These are phyloP conservation scores for Platysteira castanea DNA, from an alignment of 2,113 vertebrate genomes.

Conservation along the genomic window DNA sequence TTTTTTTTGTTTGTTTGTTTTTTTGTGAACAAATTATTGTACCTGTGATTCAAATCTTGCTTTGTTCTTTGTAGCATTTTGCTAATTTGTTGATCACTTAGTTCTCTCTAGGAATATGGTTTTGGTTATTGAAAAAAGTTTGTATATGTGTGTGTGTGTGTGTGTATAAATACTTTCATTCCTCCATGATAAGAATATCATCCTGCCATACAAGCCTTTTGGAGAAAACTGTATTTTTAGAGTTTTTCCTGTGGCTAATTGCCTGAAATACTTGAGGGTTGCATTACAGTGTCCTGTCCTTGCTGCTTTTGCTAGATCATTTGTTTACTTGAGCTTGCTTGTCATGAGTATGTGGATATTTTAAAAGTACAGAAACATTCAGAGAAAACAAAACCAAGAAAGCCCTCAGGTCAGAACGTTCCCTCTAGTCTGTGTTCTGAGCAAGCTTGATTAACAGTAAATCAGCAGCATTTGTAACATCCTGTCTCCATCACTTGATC, in stretches of 20 bases:
- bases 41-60: neutral
- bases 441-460: neutral
- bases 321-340: neutral
- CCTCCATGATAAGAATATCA: neutral
- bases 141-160: fast-evolving
- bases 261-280: neutral
- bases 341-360: neutral
- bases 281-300: neutral
- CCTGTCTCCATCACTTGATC: neutral
- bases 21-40: neutral
- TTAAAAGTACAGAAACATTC: neutral
- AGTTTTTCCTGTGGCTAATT: neutral
- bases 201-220: neutral
- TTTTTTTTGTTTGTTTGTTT: neutral
- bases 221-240: neutral
- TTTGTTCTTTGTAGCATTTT: neutral
- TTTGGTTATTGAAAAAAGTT: neutral
- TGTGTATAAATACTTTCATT: neutral
- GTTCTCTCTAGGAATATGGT: neutral
- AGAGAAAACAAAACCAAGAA: neutral
- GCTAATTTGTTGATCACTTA: neutral
- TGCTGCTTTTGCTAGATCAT: neutral
- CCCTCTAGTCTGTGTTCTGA: neutral
- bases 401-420: neutral
- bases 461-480: neutral